Conservation (phyloP, 2,888 invertebrate genomes). For the Eucriotettix oculatus region DNA sequence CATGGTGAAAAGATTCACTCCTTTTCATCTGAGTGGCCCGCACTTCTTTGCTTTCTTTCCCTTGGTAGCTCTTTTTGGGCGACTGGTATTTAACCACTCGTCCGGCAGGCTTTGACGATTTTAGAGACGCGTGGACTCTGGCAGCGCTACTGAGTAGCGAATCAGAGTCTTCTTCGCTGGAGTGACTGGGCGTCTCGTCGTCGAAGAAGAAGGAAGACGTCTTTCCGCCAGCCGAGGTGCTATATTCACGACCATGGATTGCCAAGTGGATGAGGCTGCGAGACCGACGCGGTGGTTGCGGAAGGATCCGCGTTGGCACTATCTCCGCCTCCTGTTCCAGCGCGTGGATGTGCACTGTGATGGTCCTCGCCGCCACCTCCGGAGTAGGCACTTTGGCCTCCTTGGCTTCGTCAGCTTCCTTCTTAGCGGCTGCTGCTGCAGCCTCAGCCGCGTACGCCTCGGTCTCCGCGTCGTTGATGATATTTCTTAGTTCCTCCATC, state of each 20-base stretch:
- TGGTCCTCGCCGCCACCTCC: not conserved
- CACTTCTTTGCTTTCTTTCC: conserved; percentile 2
- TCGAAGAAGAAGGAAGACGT: conserved; percentile 10
- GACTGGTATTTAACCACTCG: not conserved
- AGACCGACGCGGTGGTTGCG: conserved; percentile 63
- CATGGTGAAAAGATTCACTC: conserved; percentile 23
- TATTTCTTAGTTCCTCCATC: conserved; percentile 68
- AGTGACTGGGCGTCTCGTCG: conserved; percentile 10
- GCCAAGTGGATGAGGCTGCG: conserved; percentile 54
- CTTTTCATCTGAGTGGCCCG: conserved; percentile 15
- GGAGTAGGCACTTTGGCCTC: too few species aligned
- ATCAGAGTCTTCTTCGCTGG: conserved; percentile 37
- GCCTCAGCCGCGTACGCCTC: conserved; percentile 28
- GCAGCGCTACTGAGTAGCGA: conserved; percentile 40
- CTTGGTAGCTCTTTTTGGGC: not conserved
- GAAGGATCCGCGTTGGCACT: conserved; percentile 58
- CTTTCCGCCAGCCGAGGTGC: conserved; percentile 15
- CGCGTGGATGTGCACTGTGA: not conserved
- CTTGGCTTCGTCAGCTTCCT: conserved; percentile 1
- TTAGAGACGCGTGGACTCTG: not conserved
- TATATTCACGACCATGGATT: conserved; percentile 39
- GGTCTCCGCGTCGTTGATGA: conserved; percentile 69
- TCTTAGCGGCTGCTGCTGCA: not conserved
- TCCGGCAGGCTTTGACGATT: not conserved
- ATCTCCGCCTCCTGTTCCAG: conserved; percentile 31